Evolutionary conservation across 2,888 invertebrate species (phyloP), one percentile per base, ranked within the genome.

Genomic region (Noctua janthe): DNA sequence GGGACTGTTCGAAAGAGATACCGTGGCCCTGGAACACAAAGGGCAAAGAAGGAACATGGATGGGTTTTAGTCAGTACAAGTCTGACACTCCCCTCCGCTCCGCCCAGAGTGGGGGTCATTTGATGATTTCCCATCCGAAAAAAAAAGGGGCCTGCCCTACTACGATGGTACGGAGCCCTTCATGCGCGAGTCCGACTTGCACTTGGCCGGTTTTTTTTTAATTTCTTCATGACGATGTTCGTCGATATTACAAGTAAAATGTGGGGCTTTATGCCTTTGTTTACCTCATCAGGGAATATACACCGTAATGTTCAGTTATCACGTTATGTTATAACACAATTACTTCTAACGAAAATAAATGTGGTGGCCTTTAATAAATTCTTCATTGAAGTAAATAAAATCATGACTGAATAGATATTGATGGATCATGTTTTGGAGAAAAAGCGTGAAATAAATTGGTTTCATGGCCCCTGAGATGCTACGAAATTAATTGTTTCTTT

Each of bases 361-460:
- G 54, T 71, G 71, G 70, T 71, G 47, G 51, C 59, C 49, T 62
- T 74, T 79, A 84, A 82, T 76, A 81, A 86, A 84, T 56, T 84
- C 49, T 87, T 78, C 69, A 75, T 79, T 72, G 74, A 70, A 83
- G 54, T 74, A 78, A 83, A 84, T 82, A 76, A 82, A 87, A 83
- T 81, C 75, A 80, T 76, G 82, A 78, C 64, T 66, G 47, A 82
- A 84, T 82, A 77, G 74, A 83, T 85, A 89, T 85, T 87, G 89
- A 89, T 90, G 83, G 83, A 90, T 90, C 73, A 74, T 81, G 43
- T 81, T 86, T 83, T 76, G 51, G 20, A 74, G 76, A 80, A 83
- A 83, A 75, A 73, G 59, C 62, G 78, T 75, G n/a, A 81, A 85
- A 89, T 78, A 81, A 87, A 90, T 88, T 85, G 81, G 54, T 81